phyloP scores from a whole-genome alignment of 2,113 vertebrate genomes.

The Prunella himalayana region DNA sequence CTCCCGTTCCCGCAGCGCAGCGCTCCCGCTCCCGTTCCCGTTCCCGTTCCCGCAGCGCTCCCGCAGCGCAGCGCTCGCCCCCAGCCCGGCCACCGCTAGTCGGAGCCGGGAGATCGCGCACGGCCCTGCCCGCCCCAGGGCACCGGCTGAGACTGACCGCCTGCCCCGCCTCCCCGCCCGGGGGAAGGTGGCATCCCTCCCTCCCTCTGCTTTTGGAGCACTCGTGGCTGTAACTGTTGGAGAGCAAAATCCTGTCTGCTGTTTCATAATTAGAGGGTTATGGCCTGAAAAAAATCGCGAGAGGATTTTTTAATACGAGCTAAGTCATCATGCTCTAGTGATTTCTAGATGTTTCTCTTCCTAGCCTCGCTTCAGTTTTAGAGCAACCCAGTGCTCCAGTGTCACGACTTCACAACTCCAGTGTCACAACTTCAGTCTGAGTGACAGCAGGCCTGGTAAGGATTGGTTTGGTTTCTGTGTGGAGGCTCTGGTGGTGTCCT shows the following conservation, averaged over 20 bases:
- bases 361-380: not conserved
- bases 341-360: conserved; percentile 8
- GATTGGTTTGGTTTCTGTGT: not conserved
- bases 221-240: rapidly evolving
- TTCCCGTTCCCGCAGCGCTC: not conserved
- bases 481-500: not conserved
- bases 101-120: not conserved
- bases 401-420: not conserved
- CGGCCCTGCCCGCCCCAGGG: not conserved
- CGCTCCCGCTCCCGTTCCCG: not conserved
- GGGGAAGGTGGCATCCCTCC: not conserved
- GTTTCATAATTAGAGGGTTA: not conserved
- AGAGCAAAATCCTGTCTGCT: not conserved
- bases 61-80: not conserved
- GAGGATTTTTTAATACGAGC: not conserved
- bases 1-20: not conserved
- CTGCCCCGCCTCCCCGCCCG: not conserved
- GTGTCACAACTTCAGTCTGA: not conserved
- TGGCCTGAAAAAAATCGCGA: not conserved
- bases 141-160: not conserved
- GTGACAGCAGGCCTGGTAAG: not conserved
- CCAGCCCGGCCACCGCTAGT: not conserved
- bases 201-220: not conserved
- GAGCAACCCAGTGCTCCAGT: not conserved
- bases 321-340: not conserved